Evolutionary conservation across 2,797 vertebrate species (phyloP).

Genomic region (Macroramphosus scolopax): DNA sequence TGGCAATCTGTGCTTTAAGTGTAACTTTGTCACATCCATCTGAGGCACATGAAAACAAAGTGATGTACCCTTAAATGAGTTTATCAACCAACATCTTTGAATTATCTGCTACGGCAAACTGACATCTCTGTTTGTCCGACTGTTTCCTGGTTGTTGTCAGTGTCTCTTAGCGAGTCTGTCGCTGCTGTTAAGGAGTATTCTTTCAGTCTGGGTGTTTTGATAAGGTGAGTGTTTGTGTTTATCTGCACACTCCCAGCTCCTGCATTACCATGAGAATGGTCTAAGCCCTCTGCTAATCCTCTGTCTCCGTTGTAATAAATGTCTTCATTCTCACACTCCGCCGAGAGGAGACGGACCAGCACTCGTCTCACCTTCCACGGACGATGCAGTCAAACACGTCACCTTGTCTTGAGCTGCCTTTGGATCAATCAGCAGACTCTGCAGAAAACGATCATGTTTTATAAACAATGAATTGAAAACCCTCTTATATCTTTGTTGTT

Average conservation of each 20-base stretch:
- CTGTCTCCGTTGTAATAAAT: conserved; percentile 91
- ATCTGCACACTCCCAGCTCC: conserved; percentile 89
- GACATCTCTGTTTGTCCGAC: conserved; percentile 25
- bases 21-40: no score
- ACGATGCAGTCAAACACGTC: conserved; percentile 39
- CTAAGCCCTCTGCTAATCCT: conserved; percentile 95
- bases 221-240: conserved; percentile 92
- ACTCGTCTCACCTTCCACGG: conserved; percentile 34
- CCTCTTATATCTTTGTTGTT: no score
- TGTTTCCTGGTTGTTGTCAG: conserved; percentile 34
- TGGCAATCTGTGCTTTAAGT: no score
- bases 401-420: conserved; percentile 34
- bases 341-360: conserved; percentile 59
- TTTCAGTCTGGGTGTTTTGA: conserved; percentile 88
- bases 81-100: conserved; percentile 23
- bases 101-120: conserved; percentile 39
- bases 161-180: conserved; percentile 62
- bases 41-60: conserved; percentile 11
- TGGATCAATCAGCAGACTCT: not conserved
- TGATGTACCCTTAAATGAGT: conserved; percentile 22
- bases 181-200: conserved; percentile 86
- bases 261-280: conserved; percentile 98
- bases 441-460: no score
- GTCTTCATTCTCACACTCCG: conserved; percentile 94
- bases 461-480: no score